phyloP scores from a whole-genome alignment of 2,797 vertebrate genomes.

The Fistularia tabacaria region DNA sequence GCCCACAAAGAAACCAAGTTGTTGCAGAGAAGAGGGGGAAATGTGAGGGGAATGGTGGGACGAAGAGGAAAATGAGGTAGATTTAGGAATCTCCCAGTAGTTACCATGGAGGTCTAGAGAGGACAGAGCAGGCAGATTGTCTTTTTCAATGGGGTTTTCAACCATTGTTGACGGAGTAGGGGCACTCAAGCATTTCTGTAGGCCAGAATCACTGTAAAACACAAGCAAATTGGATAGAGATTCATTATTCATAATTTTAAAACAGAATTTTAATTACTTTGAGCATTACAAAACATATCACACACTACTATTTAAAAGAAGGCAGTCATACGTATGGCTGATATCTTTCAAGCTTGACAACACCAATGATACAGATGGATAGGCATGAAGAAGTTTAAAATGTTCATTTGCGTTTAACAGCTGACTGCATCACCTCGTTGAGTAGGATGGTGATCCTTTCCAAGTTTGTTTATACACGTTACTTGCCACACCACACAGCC shows the following conservation, averaged over 20 bases:
- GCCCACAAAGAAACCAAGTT: slow-evolving; percentile 61
- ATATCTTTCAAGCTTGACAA: too few relatives aligned
- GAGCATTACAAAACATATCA: too few relatives aligned
- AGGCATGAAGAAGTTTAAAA: too few relatives aligned
- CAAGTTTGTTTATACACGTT: slow-evolving; percentile 63
- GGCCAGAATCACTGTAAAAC: slow-evolving; percentile 51
- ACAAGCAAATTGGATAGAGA: too few relatives aligned
- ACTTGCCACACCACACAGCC: slow-evolving; percentile 77
- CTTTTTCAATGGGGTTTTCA: slow-evolving; percentile 36
- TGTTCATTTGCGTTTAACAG: too few relatives aligned
- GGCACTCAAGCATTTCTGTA: slow-evolving; percentile 70
- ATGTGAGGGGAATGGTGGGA: slow-evolving; percentile 15
- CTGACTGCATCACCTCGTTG: slow-evolving; percentile 26
- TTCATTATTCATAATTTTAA: not conserved
- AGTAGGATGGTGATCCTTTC: slow-evolving; percentile 33
- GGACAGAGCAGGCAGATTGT: slow-evolving; percentile 60
- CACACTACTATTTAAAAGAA: too few relatives aligned
- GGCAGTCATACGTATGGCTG: too few relatives aligned
- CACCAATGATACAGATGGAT: too few relatives aligned
- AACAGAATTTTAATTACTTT: not conserved
- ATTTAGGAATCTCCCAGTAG: slow-evolving; percentile 70
- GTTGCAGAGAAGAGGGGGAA: slow-evolving; percentile 26
- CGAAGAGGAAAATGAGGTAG: slow-evolving; percentile 24
- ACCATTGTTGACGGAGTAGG: slow-evolving; percentile 48
- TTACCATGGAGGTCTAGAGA: slow-evolving; percentile 68